These are phyloP conservation scores for Sphaerophoria taeniata DNA, from an alignment of 2,888 invertebrate species.

Conservation along the genomic window DNA sequence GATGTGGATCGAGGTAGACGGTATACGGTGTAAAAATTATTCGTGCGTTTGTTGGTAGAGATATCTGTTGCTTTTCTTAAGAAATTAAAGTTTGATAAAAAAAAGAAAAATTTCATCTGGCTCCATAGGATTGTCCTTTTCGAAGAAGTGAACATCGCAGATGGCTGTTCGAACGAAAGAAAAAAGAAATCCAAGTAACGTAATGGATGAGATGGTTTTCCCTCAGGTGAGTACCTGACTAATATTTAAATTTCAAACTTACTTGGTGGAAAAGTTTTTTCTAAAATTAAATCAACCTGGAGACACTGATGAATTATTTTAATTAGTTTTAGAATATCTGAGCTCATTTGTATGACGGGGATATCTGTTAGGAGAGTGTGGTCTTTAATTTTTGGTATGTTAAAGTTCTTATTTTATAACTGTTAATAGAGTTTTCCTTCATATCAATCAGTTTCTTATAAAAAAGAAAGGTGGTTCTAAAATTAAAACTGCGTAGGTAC, in stretches of 20 bases:
- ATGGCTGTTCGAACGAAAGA: not conserved
- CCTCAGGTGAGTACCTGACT: not conserved
- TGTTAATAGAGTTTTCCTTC: no score
- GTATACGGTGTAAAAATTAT: no score
- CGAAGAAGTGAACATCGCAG: not conserved
- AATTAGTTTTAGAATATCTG: not conserved
- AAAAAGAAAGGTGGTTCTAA: no score
- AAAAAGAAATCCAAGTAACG: not conserved
- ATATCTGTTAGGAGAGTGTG: no score
- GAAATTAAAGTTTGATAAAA: slow-evolving; percentile 1
- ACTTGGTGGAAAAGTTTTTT: slow-evolving; percentile 4
- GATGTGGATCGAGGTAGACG: not conserved
- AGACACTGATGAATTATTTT: slow-evolving; percentile 6
- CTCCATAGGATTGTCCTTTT: slow-evolving; percentile 7
- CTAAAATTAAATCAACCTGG: slow-evolving; percentile 1
- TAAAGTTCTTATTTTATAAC: no score
- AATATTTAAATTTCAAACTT: slow-evolving; percentile 14
- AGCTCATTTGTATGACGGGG: no score
- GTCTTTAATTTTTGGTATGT: no score
- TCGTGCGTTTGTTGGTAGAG: not conserved
- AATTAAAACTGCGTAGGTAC: no score
- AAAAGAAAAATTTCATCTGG: not conserved
- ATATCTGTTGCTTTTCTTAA: slow-evolving; percentile 17
- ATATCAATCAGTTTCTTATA: no score
- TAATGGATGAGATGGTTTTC: not conserved